Base-by-base conservation (phyloP, 2,888 invertebrate species). In the Lithophane ornitopus region DNA sequence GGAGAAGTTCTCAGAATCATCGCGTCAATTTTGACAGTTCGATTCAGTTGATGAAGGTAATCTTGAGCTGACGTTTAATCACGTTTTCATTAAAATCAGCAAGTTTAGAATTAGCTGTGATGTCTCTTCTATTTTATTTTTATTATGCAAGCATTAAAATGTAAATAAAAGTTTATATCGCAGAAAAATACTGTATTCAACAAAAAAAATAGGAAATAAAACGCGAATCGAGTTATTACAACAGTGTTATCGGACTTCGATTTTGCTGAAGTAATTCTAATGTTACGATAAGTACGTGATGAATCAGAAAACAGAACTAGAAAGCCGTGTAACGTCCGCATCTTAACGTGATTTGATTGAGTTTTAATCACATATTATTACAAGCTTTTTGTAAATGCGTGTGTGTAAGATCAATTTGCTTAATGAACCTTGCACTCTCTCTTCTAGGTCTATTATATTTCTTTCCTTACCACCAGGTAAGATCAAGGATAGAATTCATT, bases 11-110 rank as follows among this genome's bases (percentile, higher is more conserved):
- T 77, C 59, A 63, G 87, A 86, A 87, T 65, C 66, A 65, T 66
- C 74, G 76, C 70, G 77, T 82, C 82, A 84, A 80, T 88, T 88
- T 85, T 90, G 90, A 89, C 90, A 90, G 88, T 85, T 89, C 85
- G 87, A 89, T 89, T 90, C 84, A 79, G 72, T 86, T 90, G 90
- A 90, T 86, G 89, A 88, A 91, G 92, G 91, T 87, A 88, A 88
- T 81, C 80, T 85, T 85, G 76, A 85, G 81, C 86, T 85, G 90
- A 87, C 87, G 82, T 87, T 86, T 83, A 86, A 89, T 90, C 75
- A 85, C 58, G 69, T 81, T 76, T 85, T 79, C 62, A 84, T 80
- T 80, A 2, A 70, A 75, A 59, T 39, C 49, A 67, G 70, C 58
- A 66, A 70, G 58, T 49, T 72, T 82, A 78, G 82, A 77, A 81